A percentile compares a stretch with the other conserved stretches of the same genome.
These are phyloP conservation scores for Cyprinodon tularosa DNA, from an alignment of 2,113 vertebrate genomes.

Conservation along the genomic window DNA sequence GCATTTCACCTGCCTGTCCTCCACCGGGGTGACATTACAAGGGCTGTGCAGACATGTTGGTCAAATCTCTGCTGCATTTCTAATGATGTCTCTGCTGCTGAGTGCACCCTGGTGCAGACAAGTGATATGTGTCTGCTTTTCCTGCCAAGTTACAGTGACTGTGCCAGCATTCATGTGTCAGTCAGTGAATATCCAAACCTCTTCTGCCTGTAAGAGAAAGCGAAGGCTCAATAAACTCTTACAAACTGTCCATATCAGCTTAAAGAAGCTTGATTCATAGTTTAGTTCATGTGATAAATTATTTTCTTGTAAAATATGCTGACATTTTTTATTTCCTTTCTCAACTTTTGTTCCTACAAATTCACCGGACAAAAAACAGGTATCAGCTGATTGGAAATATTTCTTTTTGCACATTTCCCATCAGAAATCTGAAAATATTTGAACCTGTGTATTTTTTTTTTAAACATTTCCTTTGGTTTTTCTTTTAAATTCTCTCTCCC, in stretches of 20 bases:
- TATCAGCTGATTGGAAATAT: no score
- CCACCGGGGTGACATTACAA: background rate
- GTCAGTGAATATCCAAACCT: slow-evolving; percentile 36
- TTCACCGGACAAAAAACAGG: no score
- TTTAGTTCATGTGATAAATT: no score
- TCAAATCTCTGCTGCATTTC: slow-evolving; percentile 18
- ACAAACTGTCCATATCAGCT: background rate
- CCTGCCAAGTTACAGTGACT: slow-evolving; percentile 44
- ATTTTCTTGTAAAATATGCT: no score
- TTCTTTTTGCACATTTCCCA: no score
- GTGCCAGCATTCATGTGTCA: slow-evolving; percentile 48
- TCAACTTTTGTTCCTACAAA: no score
- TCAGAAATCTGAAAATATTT: no score
- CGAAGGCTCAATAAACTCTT: background rate
- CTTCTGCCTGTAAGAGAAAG: slow-evolving; percentile 1
- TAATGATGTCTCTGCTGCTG: slow-evolving; percentile 22
- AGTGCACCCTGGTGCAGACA: slow-evolving; percentile 26
- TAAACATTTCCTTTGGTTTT: no score
- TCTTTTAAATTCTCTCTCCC: no score
- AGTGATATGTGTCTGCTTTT: slow-evolving; percentile 36
- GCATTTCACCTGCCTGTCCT: slow-evolving; percentile 19
- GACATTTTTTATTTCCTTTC: no score
- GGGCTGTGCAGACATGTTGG: slow-evolving; percentile 18
- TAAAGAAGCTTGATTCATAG: background rate
- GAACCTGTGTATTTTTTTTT: no score